Evolutionary conservation across 1,140 invertebrate species (phyloP), one percentile per base, ranked within the genome.

Genomic region (Drosophila neocordata): DNA sequence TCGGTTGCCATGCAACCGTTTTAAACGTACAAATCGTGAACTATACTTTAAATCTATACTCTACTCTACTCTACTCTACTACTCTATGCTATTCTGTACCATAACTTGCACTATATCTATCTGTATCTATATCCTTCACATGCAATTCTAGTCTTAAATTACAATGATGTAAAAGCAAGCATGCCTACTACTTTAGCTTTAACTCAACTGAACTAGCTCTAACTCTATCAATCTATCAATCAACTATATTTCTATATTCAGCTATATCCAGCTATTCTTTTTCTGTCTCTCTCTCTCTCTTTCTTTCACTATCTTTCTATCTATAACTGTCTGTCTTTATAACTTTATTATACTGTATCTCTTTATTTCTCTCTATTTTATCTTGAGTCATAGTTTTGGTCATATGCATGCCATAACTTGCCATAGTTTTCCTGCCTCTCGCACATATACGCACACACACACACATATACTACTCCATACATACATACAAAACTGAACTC

Each of bases 401-500:
- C 76, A 74, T 73, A 69, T 41, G 68, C 71, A 77, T 78, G 90
- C 90, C 90, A 91, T 91, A 83, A 91, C 90, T 91, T 91, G 90
- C 90, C 90, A 91, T 91, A 91, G 88, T 83, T 85, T 73, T 87
- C 61, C 61, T 76, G 73, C 60, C 73, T 68, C 56, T 67, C 57
- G 61, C 48, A 75, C 52, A 58, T 53, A 76, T 52, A 55, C 27
- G 11, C 3, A 11, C n/a, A 15, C 12, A 56, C 53, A 18, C 34
- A 53, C 72, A 27, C 20, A 15, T 55, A 65, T 69, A 69, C n/a
- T n/a, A 71, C n/a, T 5, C 24, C 55, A 55, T 69, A 13, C 22
- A 44, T 44, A 27, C 71, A 66, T 65, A 74, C 77, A 69, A 78
- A 87, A 78, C 82, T 85, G 74, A 87, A 87, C 81, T 87, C 66